Evolutionary conservation across 2,797 vertebrate species (phyloP), one percentile per base, ranked within the genome.

Genomic region (Argya squamiceps): DNA sequence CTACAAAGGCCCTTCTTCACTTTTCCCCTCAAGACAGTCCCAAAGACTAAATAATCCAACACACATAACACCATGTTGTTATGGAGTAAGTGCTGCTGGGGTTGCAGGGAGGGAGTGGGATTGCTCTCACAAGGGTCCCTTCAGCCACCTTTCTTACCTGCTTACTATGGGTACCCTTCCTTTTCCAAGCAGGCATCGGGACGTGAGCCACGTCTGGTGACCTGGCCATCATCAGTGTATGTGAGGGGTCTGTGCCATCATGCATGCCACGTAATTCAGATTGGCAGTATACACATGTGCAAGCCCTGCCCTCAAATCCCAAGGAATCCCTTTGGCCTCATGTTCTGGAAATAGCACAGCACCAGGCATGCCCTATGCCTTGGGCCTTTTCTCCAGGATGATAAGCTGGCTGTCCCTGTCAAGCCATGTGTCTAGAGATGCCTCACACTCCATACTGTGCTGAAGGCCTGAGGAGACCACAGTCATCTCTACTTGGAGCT

Each of bases 301-400:
- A 53, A 78, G 23, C 15, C 27, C 44, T 92, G 59, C 15, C 30
- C 43, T 87, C 59, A 52, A 34, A 52, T 90, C 24, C 20, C 53
- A 49, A 60, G 22, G 39, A 81, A 29, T 12, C 11, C 13, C 6
- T 73, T 84, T 0, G 1, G 13, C 8, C 27, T 7, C 36, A 2
- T 23, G 39, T 41, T 70, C 52, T 60, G 73, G 32, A 88, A 88
- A 41, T 3, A 63, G 16, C 30, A 43, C 6, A 69, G 49, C 18
- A 69, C 7, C 2, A 1, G 23, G 30, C 27, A 27, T 15, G 19
- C 4, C 24, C 44, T 36, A 16, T 0, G 1, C n/a, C 47, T 78
- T 32, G 29, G 0, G 0, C 12, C 52, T 80, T 92, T 70, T 11
- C 56, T 82, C 19, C 52, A 46, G 44, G 64, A 68, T 1, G 2